Evolutionary conservation across 2,797 vertebrate species (phyloP), one percentile per base, ranked within the genome.

Genomic region (Cyprinodon diabolis): DNA sequence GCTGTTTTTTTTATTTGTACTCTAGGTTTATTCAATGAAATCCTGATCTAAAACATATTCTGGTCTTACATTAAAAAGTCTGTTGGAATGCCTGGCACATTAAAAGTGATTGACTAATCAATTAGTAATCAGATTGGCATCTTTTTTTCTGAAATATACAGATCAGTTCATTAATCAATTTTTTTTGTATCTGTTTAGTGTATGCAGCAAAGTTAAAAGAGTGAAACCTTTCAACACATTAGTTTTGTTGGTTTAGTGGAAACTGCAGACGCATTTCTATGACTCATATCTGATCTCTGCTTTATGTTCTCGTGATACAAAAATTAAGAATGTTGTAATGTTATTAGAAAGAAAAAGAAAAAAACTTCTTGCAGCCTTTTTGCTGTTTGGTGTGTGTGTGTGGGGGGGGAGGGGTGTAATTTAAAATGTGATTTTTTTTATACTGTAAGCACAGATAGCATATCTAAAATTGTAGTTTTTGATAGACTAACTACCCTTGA

Each of bases 31-130:
- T 75, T 84, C 75, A 67, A 75, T 72, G 66, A n/a, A 40, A 68
- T 35, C 57, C 63, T 85, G 68, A 82, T 79, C 80, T 82, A 72
- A 72, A 81, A 75, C 75, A 80, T 76, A 77, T 57, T 68, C 56
- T 84, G 80, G 51, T 71, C 78, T 66, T 60, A 56, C 71, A 76
- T 40, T 58, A 30, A 67, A 49, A 49, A 79, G 63, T 68, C 78
- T 66, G 75, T 54, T 67, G 45, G 55, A 47, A 56, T 73, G 43
- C 47, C 51, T 74, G 81, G 66, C 66, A 68, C 75, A 30, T 30
- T 30, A 49, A 17, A 14, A 23, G 19, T 30, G 1, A 30, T 57
- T 11, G 4, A 14, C 12, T 4, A 10, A 9, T 19, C 35, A 21
- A n/a, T 63, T 4, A 21, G 37, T n/a, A 21, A 63, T 63, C 10